Conservation (phyloP, 2,797 vertebrate species). For the Pseudocheirus occidentalis region DNA sequence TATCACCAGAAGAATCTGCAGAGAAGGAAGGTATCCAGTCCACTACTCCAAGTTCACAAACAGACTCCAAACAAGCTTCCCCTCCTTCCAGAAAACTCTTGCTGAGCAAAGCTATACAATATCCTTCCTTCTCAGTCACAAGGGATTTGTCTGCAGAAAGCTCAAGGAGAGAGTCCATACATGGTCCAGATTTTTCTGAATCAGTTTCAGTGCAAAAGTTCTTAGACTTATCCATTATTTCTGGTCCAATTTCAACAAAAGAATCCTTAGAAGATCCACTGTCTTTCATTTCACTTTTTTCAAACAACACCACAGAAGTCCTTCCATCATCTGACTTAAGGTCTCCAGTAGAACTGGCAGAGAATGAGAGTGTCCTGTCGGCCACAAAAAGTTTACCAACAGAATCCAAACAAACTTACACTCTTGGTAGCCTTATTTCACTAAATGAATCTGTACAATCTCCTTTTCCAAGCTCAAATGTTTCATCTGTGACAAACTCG, state of each 20-base stretch:
- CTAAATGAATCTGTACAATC: not conserved
- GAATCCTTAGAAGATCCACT: not conserved
- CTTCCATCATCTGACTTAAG: not conserved
- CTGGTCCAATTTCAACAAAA: not conserved
- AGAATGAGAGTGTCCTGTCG: not conserved
- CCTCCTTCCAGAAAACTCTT: not conserved
- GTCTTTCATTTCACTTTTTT: not conserved
- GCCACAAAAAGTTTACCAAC: not conserved
- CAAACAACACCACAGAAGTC: not conserved
- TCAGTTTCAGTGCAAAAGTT: not conserved
- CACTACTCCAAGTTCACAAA: not conserved
- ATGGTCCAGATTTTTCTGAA: not conserved
- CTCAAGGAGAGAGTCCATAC: not conserved
- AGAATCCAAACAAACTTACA: not conserved
- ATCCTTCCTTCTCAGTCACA: not conserved
- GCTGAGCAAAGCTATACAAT: not conserved
- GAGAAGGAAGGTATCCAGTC: not conserved
- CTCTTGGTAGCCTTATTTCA: not conserved
- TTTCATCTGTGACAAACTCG: not conserved
- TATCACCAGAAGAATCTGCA: not conserved
- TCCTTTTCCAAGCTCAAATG: not conserved
- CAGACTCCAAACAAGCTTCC: not conserved
- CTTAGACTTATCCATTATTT: not conserved
- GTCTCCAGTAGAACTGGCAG: not conserved
- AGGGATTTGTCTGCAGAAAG: not conserved